Evolutionary conservation across 2,888 invertebrate genomes (phyloP), one percentile per base, ranked within the genome.

Genomic region (Thelaira solivaga): DNA sequence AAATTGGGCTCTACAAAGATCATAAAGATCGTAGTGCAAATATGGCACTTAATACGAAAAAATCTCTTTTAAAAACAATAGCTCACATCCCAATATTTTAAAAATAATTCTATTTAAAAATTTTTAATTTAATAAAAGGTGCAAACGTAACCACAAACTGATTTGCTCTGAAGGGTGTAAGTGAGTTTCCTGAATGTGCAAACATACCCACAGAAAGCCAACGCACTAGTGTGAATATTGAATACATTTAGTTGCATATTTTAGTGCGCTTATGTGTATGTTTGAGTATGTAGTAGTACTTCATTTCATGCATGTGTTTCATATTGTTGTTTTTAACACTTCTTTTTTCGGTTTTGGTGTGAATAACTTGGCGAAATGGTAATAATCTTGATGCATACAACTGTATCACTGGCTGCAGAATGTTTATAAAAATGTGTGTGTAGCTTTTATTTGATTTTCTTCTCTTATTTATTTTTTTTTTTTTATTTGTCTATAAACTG

Each of bases 141-240:
- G n/a, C n/a, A n/a, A n/a, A n/a, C n/a, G n/a, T n/a, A n/a, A n/a
- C n/a, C n/a, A n/a, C n/a, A n/a, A n/a, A n/a, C n/a, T n/a, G n/a
- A n/a, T n/a, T n/a, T n/a, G n/a, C n/a, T n/a, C n/a, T n/a, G n/a
- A n/a, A n/a, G n/a, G n/a, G n/a, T n/a, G n/a, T n/a, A n/a, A n/a
- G n/a, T n/a, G n/a, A n/a, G n/a, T n/a, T n/a, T n/a, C n/a, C n/a
- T n/a, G n/a, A n/a, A n/a, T n/a, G n/a, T n/a, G n/a, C n/a, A n/a
- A n/a, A n/a, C n/a, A n/a, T n/a, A n/a, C n/a, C n/a, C 10, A 45
- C 20, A 47, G 26, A 31, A 47, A 68, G 57, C 22, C 68, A 72
- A 49, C 49, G 36, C 49, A 64, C 57, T 51, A 69, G 73, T 77
- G 73, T 69, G 68, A 69, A 77, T 64, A 73, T 73, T 77, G 68